Percentiles rank a stretch among this genome's conserved stretches.
These are phyloP conservation scores for Gambelia wislizenii DNA, from an alignment of 2,797 vertebrate species.

Conservation along the genomic window DNA sequence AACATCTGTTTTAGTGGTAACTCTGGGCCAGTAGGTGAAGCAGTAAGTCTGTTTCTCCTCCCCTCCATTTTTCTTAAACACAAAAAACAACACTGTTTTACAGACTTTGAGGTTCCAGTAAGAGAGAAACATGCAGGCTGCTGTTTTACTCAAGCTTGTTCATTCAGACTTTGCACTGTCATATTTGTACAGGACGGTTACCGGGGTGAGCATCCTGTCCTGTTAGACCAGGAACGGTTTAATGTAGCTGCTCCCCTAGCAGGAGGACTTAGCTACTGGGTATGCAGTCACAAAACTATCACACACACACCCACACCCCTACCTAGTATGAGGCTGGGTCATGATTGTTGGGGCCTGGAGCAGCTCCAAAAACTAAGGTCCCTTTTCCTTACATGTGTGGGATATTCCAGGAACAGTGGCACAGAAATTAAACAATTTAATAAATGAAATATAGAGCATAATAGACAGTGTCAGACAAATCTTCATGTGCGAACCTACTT, in stretches of 20 bases:
- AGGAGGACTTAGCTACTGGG: neutral
- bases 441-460: no score
- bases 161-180: neutral
- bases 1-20: constrained; percentile 74
- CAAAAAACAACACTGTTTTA: neutral
- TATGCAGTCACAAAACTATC: neutral
- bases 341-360: no score
- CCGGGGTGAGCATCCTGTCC: neutral
- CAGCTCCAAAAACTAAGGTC: no score
- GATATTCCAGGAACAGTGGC: no score
- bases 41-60: constrained; percentile 17
- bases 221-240: neutral
- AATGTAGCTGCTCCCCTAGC: neutral
- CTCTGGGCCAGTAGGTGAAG: constrained; percentile 41
- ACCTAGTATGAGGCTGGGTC: neutral
- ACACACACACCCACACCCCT: neutral
- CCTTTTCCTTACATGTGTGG: no score
- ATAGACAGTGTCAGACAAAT: no score
- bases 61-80: neutral
- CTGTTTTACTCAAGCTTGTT: constrained; percentile 27
- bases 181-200: neutral
- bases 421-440: no score
- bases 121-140: neutral
- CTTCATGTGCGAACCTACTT: no score
- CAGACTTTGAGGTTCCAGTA: constrained; percentile 22